phyloP scores from a whole-genome alignment of 2,888 invertebrate species.

The Myathropa florea region DNA sequence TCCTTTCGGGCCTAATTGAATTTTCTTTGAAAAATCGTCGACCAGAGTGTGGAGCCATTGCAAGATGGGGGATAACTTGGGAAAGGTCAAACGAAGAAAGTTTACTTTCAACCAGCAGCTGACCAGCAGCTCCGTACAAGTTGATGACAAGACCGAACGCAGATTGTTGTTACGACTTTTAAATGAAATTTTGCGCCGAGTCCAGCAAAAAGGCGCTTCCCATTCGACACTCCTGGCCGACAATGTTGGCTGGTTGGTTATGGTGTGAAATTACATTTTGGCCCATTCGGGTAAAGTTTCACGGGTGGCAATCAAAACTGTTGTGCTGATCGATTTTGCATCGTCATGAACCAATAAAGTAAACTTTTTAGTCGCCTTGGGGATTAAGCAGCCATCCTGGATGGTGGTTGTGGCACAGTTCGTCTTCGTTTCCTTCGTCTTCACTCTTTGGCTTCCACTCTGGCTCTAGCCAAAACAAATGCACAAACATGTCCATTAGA shows the following conservation, averaged over 20 bases:
- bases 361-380: slow-evolving; percentile 63
- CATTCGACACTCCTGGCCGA: not conserved
- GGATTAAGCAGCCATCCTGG: not conserved
- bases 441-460: not conserved
- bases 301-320: slow-evolving; percentile 54
- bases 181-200: slow-evolving; percentile 58
- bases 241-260: not conserved
- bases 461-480: slow-evolving; percentile 59
- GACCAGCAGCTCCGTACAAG: slow-evolving; percentile 39
- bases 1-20: slow-evolving; percentile 67
- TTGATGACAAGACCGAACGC: slow-evolving; percentile 56
- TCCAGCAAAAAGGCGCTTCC: not conserved
- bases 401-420: not conserved
- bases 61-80: slow-evolving; percentile 51
- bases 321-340: slow-evolving; percentile 66
- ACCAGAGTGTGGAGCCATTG: not conserved
- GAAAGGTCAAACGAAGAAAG: slow-evolving; percentile 51
- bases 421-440: no score
- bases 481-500: slow-evolving; percentile 71
- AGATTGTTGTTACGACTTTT: slow-evolving; percentile 66
- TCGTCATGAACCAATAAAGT: slow-evolving; percentile 56
- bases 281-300: slow-evolving; percentile 31
- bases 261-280: slow-evolving; percentile 66
- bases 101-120: slow-evolving; percentile 20
- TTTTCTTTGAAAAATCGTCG: slow-evolving; percentile 65